Base-by-base conservation (phyloP, 2,113 vertebrate species). In the Antechinus flavipes region DNA sequence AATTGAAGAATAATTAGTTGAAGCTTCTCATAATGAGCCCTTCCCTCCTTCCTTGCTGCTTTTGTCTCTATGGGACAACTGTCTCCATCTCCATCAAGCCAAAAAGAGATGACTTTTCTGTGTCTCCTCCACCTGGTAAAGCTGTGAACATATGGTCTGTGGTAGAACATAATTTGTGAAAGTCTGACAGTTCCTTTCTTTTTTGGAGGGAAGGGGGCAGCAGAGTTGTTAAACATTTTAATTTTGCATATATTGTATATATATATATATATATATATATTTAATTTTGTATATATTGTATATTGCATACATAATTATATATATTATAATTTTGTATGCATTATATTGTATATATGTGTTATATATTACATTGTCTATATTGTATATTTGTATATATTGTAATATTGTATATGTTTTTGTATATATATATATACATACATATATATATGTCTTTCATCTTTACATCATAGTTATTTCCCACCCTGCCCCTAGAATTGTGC, bases 81-180 rank as follows among this genome's bases (percentile, higher is more conserved):
- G 56, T 91, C 84, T 96, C 25, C 25, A 68, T 91, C 84, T 96
- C 25, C 25, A 68, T 93, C 49, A 84, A 84, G 68, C 19, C 10
- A 46, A 91, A 61, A 25, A 30, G 91, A 76, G 35, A 35, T 53
- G 52, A 93, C 26, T 26, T 93, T 95, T 23, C 24, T 47, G 4
- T 92, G 54, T 27, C 91, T 56, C 54, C 54, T 42, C 19, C 54
- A 55, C 42, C 7, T 56, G 54, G 54, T 26, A 42, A 76, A 68
- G 54, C 2, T 53, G 46, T 58, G 76, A n/a, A 49, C 16, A 58
- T 92, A 19, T 42, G 16, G n/a, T 84, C 35, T 84, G n/a, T 92
- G 42, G n/a, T 25, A 55, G 90, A 55, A 55, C 26, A n/a, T 84
- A 84, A 84, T 42, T n/a, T 84, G 7, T 84, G n/a, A 22, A 84